Base-by-base conservation (phyloP, 1,140 invertebrate species). In the Brachionus paranguensis region DNA sequence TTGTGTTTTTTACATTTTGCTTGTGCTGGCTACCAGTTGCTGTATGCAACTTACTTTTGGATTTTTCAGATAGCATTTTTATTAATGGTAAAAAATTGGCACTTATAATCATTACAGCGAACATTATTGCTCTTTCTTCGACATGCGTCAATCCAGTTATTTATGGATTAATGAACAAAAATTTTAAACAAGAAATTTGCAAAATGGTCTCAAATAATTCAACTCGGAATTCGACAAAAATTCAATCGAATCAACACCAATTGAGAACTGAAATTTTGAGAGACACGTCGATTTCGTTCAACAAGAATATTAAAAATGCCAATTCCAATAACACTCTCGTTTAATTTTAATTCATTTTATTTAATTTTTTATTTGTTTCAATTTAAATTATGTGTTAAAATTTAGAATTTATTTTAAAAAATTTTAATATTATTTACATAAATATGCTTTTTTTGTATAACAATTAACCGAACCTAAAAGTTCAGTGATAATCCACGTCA, bases 61-160 rank as follows among this genome's bases (percentile, higher is more conserved):
- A 81, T 64, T 68, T 81, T 76, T 50, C 72, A n/a, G 78, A 64
- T 60, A 20, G 17, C 6, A 55, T 33, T 65, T 79, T 41, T 43
- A 64, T 81, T 20, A 68, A 81, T 47, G 78, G 53, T 12, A 43
- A 27, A 24, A 81, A 64, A 68, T 45, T 81, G 53, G 17, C 53
- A 10, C 20, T 64, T 41, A 60, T 81, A 14, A 41, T 81, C 24
- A 29, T 81, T 10, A 37, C 24, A 11, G 14, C 33, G 5, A 60
- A 81, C 60, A 12, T 81, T 43, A 37, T 64, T 2, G 78, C 78
- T 33, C 20, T 81, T 1, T 20, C 11, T 20, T 94, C 93, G 37
- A 94, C 94, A 4, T 94, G 94, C 85, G 93, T 93, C n/a, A 95
- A 96, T 89, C 95, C 94, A 0, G 92, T 95, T 88, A 88, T 94